These are phyloP conservation scores for Proterorhinus semilunaris DNA, from an alignment of 2,113 vertebrate species.

Conservation along the genomic window DNA sequence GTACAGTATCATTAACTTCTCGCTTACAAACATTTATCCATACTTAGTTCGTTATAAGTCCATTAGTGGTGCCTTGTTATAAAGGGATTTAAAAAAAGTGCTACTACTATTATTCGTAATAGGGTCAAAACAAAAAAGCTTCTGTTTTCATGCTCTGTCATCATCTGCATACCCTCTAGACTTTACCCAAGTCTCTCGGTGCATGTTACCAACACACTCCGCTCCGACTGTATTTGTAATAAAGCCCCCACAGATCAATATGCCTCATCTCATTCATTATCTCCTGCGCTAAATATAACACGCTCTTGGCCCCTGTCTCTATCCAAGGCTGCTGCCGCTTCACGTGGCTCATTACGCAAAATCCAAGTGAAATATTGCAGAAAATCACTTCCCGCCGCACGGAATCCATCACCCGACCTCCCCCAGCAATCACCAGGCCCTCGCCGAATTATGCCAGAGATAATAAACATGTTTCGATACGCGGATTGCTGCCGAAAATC, in stretches of 20 bases:
- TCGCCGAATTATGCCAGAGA: slow-evolving; percentile 44
- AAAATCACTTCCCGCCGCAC: slow-evolving; percentile 47
- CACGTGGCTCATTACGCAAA: slow-evolving; percentile 61
- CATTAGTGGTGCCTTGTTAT: too few species aligned
- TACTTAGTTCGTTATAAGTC: too few species aligned
- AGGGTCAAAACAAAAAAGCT: too few species aligned
- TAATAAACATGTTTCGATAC: slow-evolving; percentile 54
- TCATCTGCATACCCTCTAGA: too few species aligned
- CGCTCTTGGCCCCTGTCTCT: slow-evolving; percentile 21
- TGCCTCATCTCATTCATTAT: slow-evolving; percentile 67
- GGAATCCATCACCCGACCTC: slow-evolving; percentile 44
- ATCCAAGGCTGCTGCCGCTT: slow-evolving; percentile 22
- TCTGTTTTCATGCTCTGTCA: too few species aligned
- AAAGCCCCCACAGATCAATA: slow-evolving; percentile 61
- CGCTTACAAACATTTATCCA: too few species aligned
- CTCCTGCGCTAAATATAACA: slow-evolving; percentile 55
- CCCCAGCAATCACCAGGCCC: slow-evolving; percentile 33
- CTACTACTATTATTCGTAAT: too few species aligned
- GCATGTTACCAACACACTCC: not conserved
- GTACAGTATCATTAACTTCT: slow-evolving; percentile 8
- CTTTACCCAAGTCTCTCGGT: too few species aligned
- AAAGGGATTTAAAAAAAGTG: too few species aligned
- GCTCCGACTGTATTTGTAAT: slow-evolving; percentile 49
- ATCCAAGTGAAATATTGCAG: slow-evolving; percentile 54
- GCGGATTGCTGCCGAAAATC: slow-evolving; percentile 27